These are phyloP conservation scores for Staurois parvus DNA, from an alignment of 2,797 vertebrate species.

Conservation along the genomic window DNA sequence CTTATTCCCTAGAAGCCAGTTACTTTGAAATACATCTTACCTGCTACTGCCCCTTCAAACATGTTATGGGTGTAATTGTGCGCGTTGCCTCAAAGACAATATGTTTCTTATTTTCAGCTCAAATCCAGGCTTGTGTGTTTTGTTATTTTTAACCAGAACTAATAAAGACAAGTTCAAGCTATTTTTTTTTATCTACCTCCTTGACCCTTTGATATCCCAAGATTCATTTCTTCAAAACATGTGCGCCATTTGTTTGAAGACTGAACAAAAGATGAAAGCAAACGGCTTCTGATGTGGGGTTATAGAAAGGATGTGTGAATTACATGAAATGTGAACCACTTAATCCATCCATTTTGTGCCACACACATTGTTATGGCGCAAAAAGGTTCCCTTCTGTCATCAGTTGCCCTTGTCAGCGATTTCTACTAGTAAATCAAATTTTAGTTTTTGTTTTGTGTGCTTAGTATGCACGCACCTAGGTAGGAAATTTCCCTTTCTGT, in stretches of 20 bases:
- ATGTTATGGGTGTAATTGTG: constrained; percentile 23
- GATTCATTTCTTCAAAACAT: constrained; percentile 1
- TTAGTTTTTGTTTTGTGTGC: not conserved
- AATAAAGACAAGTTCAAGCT: constrained; percentile 34
- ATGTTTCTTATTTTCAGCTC: constrained; percentile 17
- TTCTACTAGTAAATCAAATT: not conserved
- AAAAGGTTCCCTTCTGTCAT: not conserved
- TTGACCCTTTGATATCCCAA: constrained; percentile 16
- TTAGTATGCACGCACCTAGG: too few species aligned
- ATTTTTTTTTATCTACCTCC: constrained; percentile 25
- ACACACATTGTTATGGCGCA: constrained; percentile 33
- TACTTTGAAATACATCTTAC: not conserved
- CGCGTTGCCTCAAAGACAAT: constrained; percentile 18
- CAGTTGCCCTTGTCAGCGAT: not conserved
- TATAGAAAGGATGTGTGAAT: constrained; percentile 40
- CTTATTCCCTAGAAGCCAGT: not conserved
- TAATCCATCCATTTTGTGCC: constrained; percentile 24
- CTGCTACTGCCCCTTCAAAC: constrained; percentile 3
- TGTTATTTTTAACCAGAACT: not conserved
- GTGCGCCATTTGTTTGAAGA: constrained; percentile 29
- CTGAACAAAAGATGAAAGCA: constrained; percentile 43
- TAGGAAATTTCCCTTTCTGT: not conserved
- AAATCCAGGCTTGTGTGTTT: constrained; percentile 12
- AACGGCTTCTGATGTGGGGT: constrained; percentile 1
- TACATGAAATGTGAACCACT: constrained; percentile 22